These are phyloP conservation scores for Chloropsis cyanopogon DNA, from an alignment of 2,113 vertebrate genomes.

Conservation along the genomic window DNA sequence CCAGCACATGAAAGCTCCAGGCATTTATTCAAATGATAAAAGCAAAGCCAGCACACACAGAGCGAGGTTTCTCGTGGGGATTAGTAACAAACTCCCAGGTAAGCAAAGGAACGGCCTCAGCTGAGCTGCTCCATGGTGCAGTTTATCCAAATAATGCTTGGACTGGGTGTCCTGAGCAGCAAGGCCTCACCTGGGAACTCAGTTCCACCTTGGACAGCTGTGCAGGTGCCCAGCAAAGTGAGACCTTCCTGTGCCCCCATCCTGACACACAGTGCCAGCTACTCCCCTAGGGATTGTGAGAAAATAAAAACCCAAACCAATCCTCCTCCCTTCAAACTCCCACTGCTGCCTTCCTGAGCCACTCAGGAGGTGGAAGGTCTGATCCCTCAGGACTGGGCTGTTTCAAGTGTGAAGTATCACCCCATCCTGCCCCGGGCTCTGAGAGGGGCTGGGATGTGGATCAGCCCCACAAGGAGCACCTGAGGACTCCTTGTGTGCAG, in stretches of 20 bases:
- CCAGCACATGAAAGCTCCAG: conserved; percentile 23
- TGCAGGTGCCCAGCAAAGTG: not conserved
- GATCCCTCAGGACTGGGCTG: not conserved
- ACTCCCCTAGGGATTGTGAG: accelerated
- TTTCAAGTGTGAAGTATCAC: not conserved
- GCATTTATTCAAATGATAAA: conserved; percentile 39
- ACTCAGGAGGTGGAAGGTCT: not conserved
- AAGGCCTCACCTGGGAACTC: not conserved
- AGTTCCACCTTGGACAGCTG: not conserved
- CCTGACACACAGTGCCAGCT: accelerated
- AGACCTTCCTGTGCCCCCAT: not conserved
- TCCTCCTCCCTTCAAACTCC: too few relatives aligned
- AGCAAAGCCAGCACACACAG: not conserved
- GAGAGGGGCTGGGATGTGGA: not conserved
- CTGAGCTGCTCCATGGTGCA: not conserved
- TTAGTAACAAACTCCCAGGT: not conserved
- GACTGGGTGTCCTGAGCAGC: not conserved
- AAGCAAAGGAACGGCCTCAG: not conserved
- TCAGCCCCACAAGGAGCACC: accelerated
- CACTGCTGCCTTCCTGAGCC: accelerated
- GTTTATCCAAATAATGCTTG: not conserved
- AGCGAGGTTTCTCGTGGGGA: not conserved
- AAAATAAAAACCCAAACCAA: too few relatives aligned
- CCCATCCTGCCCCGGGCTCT: accelerated
- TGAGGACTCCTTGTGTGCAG: accelerated